Evolutionary conservation across 1,140 invertebrate species (phyloP).

Genomic region (Drosophila neocordata): DNA sequence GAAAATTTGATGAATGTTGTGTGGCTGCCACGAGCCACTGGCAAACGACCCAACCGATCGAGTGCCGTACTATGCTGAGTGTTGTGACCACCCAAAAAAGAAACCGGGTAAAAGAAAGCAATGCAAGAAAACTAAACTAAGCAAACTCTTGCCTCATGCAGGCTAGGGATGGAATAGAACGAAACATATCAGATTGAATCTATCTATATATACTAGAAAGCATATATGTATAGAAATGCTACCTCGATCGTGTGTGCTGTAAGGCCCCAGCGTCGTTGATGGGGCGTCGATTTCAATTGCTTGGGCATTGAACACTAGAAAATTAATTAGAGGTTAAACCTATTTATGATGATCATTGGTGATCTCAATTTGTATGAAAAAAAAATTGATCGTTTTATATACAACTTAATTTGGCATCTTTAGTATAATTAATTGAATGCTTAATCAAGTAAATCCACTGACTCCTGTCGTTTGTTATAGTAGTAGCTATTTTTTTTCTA

Average conservation of each 20-base stretch:
- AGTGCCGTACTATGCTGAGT: neutral
- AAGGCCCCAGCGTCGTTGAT: conserved; percentile 76
- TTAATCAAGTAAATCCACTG: too few species aligned
- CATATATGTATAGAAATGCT: conserved; percentile 24
- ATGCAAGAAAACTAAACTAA: conserved; percentile 25
- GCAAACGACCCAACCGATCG: conserved; percentile 2
- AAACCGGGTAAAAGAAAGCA: conserved; percentile 14
- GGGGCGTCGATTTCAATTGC: conserved; percentile 69
- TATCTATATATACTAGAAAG: conserved; percentile 4
- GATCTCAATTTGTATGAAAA: too few species aligned
- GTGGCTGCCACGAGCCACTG: conserved; percentile 40
- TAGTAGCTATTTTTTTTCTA: too few species aligned
- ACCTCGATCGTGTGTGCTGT: conserved; percentile 71
- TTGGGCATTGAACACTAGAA: conserved; percentile 81
- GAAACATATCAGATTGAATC: neutral
- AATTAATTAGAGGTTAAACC: conserved; percentile 37
- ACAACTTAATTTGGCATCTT: too few species aligned
- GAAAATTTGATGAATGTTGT: conserved; percentile 73
- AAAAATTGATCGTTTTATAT: too few species aligned
- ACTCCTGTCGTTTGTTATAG: too few species aligned
- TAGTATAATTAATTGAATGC: too few species aligned
- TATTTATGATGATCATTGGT: neutral
- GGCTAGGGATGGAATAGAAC: conserved; percentile 8
- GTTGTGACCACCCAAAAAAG: conserved; percentile 56
- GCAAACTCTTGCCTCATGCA: conserved; percentile 45